phyloP scores from a whole-genome alignment of 2,888 invertebrate genomes.

The Perithous albicinctus region DNA sequence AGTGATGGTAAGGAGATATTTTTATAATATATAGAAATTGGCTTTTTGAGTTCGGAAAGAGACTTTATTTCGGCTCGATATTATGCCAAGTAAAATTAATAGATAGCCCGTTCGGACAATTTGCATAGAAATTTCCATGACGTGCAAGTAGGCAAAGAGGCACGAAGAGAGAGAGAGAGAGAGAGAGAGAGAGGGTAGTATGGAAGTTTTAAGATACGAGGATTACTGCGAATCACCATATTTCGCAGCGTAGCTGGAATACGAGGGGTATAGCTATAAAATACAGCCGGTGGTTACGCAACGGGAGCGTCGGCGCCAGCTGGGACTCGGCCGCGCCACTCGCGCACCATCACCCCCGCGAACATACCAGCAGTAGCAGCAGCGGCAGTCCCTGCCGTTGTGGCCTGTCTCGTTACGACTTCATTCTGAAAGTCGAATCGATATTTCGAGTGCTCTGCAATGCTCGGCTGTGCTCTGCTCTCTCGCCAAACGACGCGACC shows the following conservation, averaged over 20 bases:
- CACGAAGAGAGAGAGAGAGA: constrained; percentile 5
- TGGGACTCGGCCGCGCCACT: constrained; percentile 46
- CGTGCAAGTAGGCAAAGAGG: background rate
- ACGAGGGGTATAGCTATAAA: constrained; percentile 52
- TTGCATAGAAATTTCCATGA: constrained; percentile 42
- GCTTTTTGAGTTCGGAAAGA: background rate
- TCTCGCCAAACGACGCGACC: constrained; percentile 52
- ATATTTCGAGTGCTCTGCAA: constrained; percentile 76
- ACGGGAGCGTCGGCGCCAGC: constrained; percentile 57
- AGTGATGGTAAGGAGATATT: too few relatives aligned
- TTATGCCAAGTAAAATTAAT: constrained; percentile 31
- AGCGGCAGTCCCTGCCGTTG: constrained; percentile 36
- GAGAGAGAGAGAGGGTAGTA: constrained; percentile 16
- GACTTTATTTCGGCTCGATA: constrained; percentile 27
- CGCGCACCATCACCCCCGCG: constrained; percentile 37
- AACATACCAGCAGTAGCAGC: constrained; percentile 24
- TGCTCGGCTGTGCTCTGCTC: constrained; percentile 27
- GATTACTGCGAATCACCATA: constrained; percentile 61
- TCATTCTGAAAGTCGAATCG: constrained; percentile 67
- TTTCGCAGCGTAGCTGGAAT: constrained; percentile 46
- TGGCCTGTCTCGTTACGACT: constrained; percentile 62
- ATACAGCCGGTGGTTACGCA: constrained; percentile 64
- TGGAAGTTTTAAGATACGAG: constrained; percentile 60
- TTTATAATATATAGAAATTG: background rate
- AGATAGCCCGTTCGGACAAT: constrained; percentile 34